Evolutionary conservation across 2,113 vertebrate species (phyloP), one percentile per base, ranked within the genome.

Genomic region (Candoia aspera): DNA sequence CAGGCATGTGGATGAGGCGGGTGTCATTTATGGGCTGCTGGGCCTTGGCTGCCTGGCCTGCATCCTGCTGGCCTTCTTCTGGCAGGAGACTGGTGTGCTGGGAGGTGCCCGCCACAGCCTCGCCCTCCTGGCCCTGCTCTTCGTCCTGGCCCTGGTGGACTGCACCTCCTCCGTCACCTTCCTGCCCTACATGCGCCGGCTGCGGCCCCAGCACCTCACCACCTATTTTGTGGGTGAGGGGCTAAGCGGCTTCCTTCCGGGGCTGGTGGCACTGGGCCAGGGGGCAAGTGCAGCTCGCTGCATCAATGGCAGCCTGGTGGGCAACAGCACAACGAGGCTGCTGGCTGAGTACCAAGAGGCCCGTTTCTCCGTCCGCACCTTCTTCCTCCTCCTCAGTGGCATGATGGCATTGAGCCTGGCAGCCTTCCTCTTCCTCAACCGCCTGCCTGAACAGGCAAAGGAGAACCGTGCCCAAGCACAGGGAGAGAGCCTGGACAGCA

Each of bases 141-240:
- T 98, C 95, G 98, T 98, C 91, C 97, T 98, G 1, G 96, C 98
- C 0, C 59, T 94, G 21, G 98, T 98, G 3, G 98, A 98, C 97
- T 98, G 98, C 96, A 98, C 98, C 0, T 98, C 98, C 62, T 98
- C 98, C 0, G 98, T 98, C 91, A 98, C 98, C 60, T 98, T 98
- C 95, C 96, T 98, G 88, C 98, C 98, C 57, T 98, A 98, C 94
- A 98, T 98, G 98, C 97, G 96, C 95, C 97, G 95, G 24, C 97
- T 98, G 58, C 94, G 95, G 87, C 92, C 97, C 0, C 92, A 93
- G 89, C 98, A 97, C 93, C 96, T 98, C 13, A 97, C 97, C 95
- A 97, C 96, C 46, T 98, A 98, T 95, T 98, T 97, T n/a, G 95
- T 98, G 0, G 98, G 98, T 2, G 98, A 98, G 95, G 98, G 98